Conservation (phyloP, 2,888 invertebrate genomes). For the Rhagium mordax region DNA sequence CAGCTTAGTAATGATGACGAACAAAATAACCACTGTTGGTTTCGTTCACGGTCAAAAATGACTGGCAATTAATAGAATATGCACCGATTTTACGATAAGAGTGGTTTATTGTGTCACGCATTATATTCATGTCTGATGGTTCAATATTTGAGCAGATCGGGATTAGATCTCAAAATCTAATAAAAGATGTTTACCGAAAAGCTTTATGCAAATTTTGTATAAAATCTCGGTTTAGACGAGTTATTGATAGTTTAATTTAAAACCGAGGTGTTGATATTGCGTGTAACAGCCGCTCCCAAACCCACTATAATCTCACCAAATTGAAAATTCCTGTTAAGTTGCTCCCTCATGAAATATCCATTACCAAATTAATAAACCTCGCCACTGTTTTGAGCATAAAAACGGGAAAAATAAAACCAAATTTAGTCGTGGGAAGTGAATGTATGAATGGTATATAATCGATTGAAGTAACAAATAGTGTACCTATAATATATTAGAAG, state of each 20-base stretch:
- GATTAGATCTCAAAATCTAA: conserved; percentile 24
- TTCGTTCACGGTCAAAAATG: conserved; percentile 50
- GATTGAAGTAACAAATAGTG: conserved; percentile 9
- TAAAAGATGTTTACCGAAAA: conserved; percentile 35
- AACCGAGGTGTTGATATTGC: conserved; percentile 48
- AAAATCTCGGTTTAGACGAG: conserved; percentile 29
- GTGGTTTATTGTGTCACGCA: conserved; percentile 44
- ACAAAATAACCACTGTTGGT: conserved; percentile 50
- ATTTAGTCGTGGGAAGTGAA: conserved; percentile 14
- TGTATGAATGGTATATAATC: conserved; percentile 20
- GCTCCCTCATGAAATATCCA: conserved; percentile 65
- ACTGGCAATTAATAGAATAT: conserved; percentile 45
- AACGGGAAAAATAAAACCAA: conserved; percentile 22
- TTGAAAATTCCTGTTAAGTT: conserved; percentile 66
- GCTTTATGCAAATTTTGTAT: conserved; percentile 37
- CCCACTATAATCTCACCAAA: conserved; percentile 53
- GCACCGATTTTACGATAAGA: conserved; percentile 45
- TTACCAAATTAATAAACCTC: conserved; percentile 65
- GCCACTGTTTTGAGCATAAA: conserved; percentile 30
- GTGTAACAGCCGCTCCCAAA: conserved; percentile 53
- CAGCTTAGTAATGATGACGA: conserved; percentile 51
- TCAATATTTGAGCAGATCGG: conserved; percentile 20
- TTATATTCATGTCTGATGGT: conserved; percentile 26
- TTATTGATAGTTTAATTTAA: conserved; percentile 53
- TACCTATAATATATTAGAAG: background rate